Conservation (phyloP, 1,140 invertebrate species). For the Venturia canescens region DNA sequence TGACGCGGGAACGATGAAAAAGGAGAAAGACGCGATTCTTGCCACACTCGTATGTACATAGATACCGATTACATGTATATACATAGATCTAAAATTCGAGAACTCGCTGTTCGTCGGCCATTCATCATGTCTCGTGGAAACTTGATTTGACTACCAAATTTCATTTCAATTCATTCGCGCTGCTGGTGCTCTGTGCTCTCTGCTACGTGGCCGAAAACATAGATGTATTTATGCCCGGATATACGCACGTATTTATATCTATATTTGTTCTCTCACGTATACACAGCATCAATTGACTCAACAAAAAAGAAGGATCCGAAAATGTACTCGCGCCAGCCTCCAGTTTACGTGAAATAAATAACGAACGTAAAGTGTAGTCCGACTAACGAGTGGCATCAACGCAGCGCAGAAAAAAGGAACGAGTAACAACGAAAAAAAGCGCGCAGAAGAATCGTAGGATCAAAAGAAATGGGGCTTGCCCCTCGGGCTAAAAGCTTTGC, state of each 20-base stretch:
- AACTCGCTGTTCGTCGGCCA: constrained; percentile 29
- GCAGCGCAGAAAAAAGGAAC: neutral
- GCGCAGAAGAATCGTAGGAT: neutral
- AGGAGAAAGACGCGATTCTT: neutral
- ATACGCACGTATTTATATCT: neutral
- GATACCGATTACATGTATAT: too few species aligned
- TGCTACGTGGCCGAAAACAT: neutral
- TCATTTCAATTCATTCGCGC: constrained; percentile 39
- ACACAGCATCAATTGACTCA: neutral
- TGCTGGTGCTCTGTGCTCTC: constrained; percentile 3
- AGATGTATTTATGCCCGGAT: neutral
- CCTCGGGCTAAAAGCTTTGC: neutral
- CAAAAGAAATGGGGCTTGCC: neutral
- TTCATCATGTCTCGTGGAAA: constrained; percentile 40
- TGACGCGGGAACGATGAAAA: neutral
- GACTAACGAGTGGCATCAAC: constrained; percentile 28
- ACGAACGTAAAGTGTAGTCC: constrained; percentile 4
- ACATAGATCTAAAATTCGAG: constrained; percentile 20
- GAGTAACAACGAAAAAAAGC: neutral
- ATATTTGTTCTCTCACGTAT: constrained; percentile 29
- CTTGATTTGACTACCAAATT: constrained; percentile 44
- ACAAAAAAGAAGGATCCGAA: constrained; percentile 20
- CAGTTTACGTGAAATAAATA: constrained; percentile 30
- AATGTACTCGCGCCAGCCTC: neutral
- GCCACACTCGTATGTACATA: neutral